Base-by-base conservation (phyloP, 2,888 invertebrate species). In the Campoletis raptor region DNA sequence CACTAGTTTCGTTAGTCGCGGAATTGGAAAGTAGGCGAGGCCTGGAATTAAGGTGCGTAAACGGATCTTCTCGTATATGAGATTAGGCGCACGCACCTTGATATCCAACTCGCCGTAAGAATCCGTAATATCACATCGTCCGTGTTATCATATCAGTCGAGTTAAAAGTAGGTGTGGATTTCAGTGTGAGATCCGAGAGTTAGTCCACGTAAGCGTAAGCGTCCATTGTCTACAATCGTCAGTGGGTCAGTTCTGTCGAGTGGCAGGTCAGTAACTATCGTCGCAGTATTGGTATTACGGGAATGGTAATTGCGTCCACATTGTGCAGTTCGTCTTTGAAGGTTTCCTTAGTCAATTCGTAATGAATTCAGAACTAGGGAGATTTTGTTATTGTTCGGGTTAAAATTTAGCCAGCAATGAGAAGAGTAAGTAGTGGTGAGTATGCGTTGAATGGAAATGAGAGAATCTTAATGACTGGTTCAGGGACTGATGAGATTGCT, bases 101-200 rank as follows among this genome's bases (percentile, higher is more conserved):
- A 57, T 72, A 52, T 18, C 57, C 76, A 70, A 61, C 52, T 70
- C 74, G 80, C 89, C 86, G 83, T 88, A 84, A 66, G 83, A 88
- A 89, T 89, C 84, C 78, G 83, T 87, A 81, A 86, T 86, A 86
- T 87, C 84, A 83, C 83, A 77, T 83, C 36, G 81, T 87, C 83
- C 86, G 87, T 87, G 37, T 83, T 85, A 61, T 61, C 30, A 30
- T 78, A 81, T 77, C 78, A 10, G 73, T 81, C 81, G 45, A 40
- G 69, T 73, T 30, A 37, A 72, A 70, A 57, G 57, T 73, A 21
- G 73, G n/a, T 37, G 52, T 72, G 36, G n/a, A 48, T 36, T 48
- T 48, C 7, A 48, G 9, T 15, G 52, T 73, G 36, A 57, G 42
- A 45, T 54, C 54, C 52, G 36, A 66, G 52, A 67, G 52, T 54